Evolutionary conservation across 2,888 invertebrate species (phyloP), one percentile per base, ranked within the genome.

Genomic region (Shargacucullia verbasci): DNA sequence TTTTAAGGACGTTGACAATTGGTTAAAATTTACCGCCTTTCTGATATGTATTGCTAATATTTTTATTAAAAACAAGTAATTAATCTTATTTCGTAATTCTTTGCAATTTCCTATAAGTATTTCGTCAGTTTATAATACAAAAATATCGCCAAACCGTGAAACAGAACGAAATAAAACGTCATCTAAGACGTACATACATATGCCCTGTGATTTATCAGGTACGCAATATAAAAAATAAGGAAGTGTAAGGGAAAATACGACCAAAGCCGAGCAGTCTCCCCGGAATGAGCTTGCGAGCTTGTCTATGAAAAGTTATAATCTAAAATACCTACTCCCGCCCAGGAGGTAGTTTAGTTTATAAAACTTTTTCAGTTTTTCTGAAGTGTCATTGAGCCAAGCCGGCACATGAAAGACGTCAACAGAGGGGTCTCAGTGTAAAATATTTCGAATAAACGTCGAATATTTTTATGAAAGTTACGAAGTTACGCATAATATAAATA

Each of bases 321-420:
- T 76, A 56, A 73, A 76, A 80, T 71, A 70, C 50, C 61, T 66
- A 61, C 65, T 49, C 53, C 49, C 56, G 14, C 58, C 55, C 55
- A 53, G 53, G 67, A 77, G 70, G 75, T 80, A 70, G 73, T 70
- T 72, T 61, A 67, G 62, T 72, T 76, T 76, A 75, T 70, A 75
- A 76, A 82, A 79, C 72, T 79, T 81, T 82, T 76, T 74, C 77
- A 79, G 77, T 79, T 79, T 74, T 73, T 55, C 70, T 74, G 63
- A 81, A 83, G 81, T 79, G 75, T 78, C 77, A 78, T 81, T 81
- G 73, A 76, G 79, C 60, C 79, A 79, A 82, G 80, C 80, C 70
- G 79, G 74, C 71, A 74, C 76, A 64, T 73, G 73, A 77, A 76
- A 70, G 67, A 78, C 74, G 69, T 76, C 76, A 73, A 76, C 70